Evolutionary conservation across 2,888 invertebrate species (phyloP).

Genomic region (Drosophila formosana): DNA sequence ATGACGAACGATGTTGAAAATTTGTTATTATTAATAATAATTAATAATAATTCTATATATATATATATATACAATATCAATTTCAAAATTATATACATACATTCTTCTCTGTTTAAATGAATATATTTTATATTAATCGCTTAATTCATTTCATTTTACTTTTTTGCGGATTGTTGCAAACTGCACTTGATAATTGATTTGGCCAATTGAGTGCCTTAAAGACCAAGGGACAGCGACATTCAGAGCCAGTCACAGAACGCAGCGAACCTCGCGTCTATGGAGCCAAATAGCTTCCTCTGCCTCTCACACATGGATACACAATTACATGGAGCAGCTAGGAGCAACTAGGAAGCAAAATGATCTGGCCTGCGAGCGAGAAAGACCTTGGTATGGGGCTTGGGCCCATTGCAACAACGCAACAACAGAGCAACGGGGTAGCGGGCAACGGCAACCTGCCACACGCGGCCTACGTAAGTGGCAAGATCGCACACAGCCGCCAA

Average conservation of each 20-base stretch:
- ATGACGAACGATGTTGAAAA: too few species aligned
- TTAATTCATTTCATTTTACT: not conserved
- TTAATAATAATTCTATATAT: too few species aligned
- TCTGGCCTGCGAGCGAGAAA: slow-evolving; percentile 74
- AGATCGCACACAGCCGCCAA: slow-evolving; percentile 77
- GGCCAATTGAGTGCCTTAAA: slow-evolving; percentile 31
- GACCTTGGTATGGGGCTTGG: slow-evolving; percentile 74
- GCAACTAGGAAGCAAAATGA: slow-evolving; percentile 82
- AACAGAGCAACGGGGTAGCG: slow-evolving; percentile 6
- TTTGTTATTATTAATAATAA: too few species aligned
- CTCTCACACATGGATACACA: slow-evolving; percentile 53
- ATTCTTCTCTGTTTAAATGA: too few species aligned
- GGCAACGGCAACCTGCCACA: slow-evolving; percentile 78
- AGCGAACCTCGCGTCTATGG: slow-evolving; percentile 40
- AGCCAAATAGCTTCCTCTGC: slow-evolving; percentile 23
- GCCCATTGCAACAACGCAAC: slow-evolving; percentile 57
- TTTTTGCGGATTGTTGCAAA: slow-evolving; percentile 27
- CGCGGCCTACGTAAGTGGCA: slow-evolving; percentile 81
- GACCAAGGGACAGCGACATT: slow-evolving; percentile 73
- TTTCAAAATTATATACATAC: too few species aligned
- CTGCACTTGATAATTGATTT: slow-evolving; percentile 13
- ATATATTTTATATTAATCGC: too few species aligned
- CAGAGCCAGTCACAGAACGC: slow-evolving; percentile 46
- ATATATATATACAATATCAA: too few species aligned
- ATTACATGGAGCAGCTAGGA: slow-evolving; percentile 68